A percentile compares a stretch with the other conserved stretches of the same genome.
phyloP scores from a whole-genome alignment of 1,140 invertebrate species.

The Polypedilum pembai region DNA sequence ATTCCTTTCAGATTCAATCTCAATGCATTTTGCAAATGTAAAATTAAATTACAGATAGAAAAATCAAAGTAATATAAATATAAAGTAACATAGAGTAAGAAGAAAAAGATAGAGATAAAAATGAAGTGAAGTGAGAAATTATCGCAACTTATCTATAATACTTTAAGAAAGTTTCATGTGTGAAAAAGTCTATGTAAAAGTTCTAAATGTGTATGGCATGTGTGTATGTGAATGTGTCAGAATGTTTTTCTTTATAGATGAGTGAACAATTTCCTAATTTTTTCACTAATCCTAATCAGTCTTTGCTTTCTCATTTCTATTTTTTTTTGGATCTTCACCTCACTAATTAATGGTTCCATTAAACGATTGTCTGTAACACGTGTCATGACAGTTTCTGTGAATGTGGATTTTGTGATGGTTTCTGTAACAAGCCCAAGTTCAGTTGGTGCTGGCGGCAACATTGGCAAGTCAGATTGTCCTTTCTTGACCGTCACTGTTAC shows the following conservation, averaged over 20 bases:
- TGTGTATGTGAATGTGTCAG: neutral
- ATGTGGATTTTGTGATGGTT: constrained; percentile 87
- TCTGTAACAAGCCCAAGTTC: constrained; percentile 79
- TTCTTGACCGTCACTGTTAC: constrained; percentile 68
- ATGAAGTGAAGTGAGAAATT: no score
- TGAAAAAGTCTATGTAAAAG: no score
- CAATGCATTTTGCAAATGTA: no score
- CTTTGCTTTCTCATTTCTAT: neutral
- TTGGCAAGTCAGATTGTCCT: constrained; percentile 52
- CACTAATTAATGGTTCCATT: constrained; percentile 71
- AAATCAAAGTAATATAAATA: no score
- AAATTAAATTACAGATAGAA: no score
- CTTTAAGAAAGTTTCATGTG: no score
- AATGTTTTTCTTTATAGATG: neutral
- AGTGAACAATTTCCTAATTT: constrained; percentile 17
- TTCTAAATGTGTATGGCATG: neutral
- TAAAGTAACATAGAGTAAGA: no score
- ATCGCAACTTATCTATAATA: no score
- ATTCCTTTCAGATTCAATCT: no score
- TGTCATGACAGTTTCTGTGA: constrained; percentile 88
- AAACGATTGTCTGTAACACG: constrained; percentile 85
- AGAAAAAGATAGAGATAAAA: no score
- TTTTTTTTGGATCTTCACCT: constrained; percentile 55
- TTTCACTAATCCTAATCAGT: constrained; percentile 14
- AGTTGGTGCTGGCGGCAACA: constrained; percentile 74